These are phyloP conservation scores for Drosophila lutescens DNA, from an alignment of 2,888 invertebrate species.

Conservation along the genomic window DNA sequence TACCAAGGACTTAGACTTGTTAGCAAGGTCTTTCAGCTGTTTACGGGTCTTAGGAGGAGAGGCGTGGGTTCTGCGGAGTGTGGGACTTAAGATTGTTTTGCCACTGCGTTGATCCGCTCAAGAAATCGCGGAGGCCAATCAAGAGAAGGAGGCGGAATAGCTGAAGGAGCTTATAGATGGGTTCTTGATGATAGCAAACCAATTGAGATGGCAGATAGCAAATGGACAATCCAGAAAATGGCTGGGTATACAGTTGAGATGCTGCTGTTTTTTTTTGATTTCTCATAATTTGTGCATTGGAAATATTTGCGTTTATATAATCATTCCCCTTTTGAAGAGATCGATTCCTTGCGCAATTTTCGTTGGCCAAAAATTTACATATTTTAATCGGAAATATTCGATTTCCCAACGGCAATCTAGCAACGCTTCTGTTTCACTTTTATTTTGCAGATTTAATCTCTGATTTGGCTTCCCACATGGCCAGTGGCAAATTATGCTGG, in stretches of 20 bases:
- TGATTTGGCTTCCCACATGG: conserved; percentile 33
- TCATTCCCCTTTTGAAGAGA: conserved; percentile 16
- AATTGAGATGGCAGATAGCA: conserved; percentile 32
- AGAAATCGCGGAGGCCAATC: conserved; percentile 53
- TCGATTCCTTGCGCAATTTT: conserved; percentile 23
- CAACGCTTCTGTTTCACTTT: conserved; percentile 10
- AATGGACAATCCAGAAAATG: conserved; percentile 5
- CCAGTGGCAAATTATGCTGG: not conserved
- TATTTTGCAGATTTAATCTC: conserved; percentile 19
- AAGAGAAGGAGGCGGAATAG: conserved; percentile 1
- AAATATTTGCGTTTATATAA: not conserved
- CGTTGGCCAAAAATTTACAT: conserved; percentile 60
- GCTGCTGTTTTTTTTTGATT: conserved; percentile 16
- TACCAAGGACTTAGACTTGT: conserved; percentile 66
- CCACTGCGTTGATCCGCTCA: conserved; percentile 45
- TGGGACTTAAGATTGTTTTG: conserved; percentile 41
- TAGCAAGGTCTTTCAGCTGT: conserved; percentile 51
- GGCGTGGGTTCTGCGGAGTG: not conserved
- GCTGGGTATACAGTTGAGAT: conserved; percentile 1
- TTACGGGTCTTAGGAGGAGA: conserved; percentile 33
- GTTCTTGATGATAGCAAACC: conserved; percentile 52
- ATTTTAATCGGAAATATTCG: conserved; percentile 61
- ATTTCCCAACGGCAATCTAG: conserved; percentile 71
- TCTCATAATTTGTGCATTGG: conserved; percentile 21
- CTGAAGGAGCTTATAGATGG: conserved; percentile 43